Conservation (phyloP, 2,797 vertebrate genomes). For the Chaetophractus vellerosus region DNA sequence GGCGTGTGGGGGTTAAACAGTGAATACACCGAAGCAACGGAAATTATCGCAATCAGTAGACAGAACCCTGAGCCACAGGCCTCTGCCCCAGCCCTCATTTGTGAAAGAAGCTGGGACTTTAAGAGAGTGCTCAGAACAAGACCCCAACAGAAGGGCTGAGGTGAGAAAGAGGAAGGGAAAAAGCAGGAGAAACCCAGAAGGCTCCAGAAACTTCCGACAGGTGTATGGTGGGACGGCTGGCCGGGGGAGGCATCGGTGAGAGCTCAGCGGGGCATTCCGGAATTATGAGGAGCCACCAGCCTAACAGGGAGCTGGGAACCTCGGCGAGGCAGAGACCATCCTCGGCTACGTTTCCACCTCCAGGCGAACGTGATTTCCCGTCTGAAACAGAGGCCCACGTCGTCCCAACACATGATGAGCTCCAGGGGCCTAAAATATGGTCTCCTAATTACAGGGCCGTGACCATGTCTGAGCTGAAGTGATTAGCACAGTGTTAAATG, state of each 20-base stretch:
- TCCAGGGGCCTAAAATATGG: background rate
- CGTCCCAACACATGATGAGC: background rate
- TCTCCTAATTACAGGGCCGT: background rate
- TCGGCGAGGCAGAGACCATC: background rate
- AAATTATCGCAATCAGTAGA: background rate
- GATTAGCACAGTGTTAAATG: background rate
- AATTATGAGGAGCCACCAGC: background rate
- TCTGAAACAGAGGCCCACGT: background rate
- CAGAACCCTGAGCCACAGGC: background rate
- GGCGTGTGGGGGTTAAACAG: background rate
- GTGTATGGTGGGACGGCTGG: background rate
- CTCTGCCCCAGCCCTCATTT: background rate
- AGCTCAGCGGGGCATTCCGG: background rate
- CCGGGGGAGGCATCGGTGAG: background rate
- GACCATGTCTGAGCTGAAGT: background rate
- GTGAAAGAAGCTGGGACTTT: background rate
- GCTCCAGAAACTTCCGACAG: background rate
- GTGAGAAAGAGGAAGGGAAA: too few species aligned
- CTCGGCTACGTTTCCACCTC: background rate
- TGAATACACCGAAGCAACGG: background rate
- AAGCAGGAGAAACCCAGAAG: background rate
- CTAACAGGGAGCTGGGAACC: background rate
- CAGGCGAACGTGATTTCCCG: conserved; percentile 9
- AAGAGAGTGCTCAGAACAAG: too few species aligned
- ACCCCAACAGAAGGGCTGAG: background rate